phyloP scores from a whole-genome alignment of 2,888 invertebrate species.

The Venusia cambrica region DNA sequence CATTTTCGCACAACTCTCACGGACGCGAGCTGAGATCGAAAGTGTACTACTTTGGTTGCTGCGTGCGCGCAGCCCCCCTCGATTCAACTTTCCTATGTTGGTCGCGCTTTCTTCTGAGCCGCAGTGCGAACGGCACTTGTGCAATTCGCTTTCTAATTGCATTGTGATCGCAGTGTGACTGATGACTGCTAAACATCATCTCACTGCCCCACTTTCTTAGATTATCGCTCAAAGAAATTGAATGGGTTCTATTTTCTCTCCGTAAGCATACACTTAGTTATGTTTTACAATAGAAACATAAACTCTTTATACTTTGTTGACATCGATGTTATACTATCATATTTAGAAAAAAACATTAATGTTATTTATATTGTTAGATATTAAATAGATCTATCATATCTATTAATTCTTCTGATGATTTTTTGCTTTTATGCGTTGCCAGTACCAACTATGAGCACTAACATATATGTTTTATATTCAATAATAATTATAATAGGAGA shows the following conservation, averaged over 20 bases:
- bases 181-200: conserved; percentile 61
- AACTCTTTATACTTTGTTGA: too few species aligned
- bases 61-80: conserved; percentile 66
- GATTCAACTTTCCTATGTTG: conserved; percentile 69
- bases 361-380: too few species aligned
- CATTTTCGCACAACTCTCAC: conserved; percentile 83
- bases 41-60: conserved; percentile 75
- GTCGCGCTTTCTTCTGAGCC: conserved; percentile 73
- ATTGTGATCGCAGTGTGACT: conserved; percentile 70
- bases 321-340: too few species aligned
- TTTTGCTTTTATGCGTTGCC: too few species aligned
- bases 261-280: too few species aligned
- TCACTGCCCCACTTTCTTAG: conserved; percentile 59
- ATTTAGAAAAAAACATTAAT: too few species aligned
- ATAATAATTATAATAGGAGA: too few species aligned
- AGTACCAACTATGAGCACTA: too few species aligned
- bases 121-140: conserved; percentile 55
- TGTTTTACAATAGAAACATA: too few species aligned
- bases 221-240: conserved; percentile 37
- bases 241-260: conserved; percentile 31
- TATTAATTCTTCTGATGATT: too few species aligned
- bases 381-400: too few species aligned
- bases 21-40: conserved; percentile 73
- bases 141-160: conserved; percentile 79
- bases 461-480: too few species aligned